Conservation (phyloP, 2,113 vertebrate genomes). For the Ardeotis arabs region DNA sequence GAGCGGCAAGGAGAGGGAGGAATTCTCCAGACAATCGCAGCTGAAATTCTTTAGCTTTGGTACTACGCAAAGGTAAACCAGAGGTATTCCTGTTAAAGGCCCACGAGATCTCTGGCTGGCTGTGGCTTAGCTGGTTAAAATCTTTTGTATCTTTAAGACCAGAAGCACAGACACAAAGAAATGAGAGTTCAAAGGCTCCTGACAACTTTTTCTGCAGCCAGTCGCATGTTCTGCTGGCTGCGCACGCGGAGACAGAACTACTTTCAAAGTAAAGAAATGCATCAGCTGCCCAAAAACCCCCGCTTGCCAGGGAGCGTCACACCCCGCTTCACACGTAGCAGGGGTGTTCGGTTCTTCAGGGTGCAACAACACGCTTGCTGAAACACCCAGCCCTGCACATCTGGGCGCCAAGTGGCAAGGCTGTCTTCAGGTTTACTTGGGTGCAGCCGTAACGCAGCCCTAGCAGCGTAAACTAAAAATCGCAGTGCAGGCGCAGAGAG, state of each 20-base stretch:
- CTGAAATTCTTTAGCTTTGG: background rate
- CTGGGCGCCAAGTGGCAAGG: background rate
- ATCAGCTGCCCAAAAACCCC: background rate
- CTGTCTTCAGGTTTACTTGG: rapidly evolving
- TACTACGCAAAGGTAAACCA: background rate
- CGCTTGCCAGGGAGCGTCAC: background rate
- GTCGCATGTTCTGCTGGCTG: background rate
- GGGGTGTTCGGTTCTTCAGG: background rate
- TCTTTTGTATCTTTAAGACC: background rate
- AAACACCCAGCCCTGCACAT: rapidly evolving
- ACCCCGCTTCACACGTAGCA: rapidly evolving
- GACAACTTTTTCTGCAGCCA: background rate
- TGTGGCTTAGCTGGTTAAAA: background rate
- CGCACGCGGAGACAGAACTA: background rate
- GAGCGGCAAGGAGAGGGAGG: background rate
- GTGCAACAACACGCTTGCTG: background rate
- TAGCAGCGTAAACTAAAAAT: rapidly evolving
- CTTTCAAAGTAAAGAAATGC: background rate
- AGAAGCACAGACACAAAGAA: background rate
- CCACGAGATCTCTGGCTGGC: background rate
- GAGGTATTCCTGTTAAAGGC: background rate
- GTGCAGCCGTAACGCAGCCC: rapidly evolving
- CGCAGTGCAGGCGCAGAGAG: rapidly evolving
- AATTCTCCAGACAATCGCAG: background rate
- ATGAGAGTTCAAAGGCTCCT: background rate